phyloP scores from a whole-genome alignment of 2,888 invertebrate species.

The Apodemia mormo region DNA sequence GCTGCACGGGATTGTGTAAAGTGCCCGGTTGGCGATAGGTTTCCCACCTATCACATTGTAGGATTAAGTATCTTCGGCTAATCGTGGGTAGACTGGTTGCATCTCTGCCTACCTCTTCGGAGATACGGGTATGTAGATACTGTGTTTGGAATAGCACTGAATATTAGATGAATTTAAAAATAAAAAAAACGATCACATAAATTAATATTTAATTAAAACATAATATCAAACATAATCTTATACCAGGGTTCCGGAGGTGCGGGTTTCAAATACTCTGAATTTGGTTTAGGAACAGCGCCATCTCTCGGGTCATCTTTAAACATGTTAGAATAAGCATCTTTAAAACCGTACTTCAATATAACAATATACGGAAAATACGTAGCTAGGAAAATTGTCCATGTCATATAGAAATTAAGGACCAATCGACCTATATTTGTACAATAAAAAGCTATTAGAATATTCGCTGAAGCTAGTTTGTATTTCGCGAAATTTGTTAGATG shows the following conservation, averaged over 20 bases:
- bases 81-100: too few species aligned
- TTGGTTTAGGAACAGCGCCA: slow-evolving; percentile 24
- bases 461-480: slow-evolving; percentile 36
- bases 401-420: slow-evolving; percentile 82
- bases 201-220: not conserved
- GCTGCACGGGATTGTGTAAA: too few species aligned
- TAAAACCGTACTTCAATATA: slow-evolving; percentile 32
- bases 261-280: slow-evolving; percentile 34
- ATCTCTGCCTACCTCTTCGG: too few species aligned
- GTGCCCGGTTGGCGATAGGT: too few species aligned
- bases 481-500: slow-evolving; percentile 39
- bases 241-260: not conserved
- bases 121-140: too few species aligned
- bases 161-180: too few species aligned
- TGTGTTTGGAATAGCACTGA: too few species aligned
- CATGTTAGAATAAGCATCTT: slow-evolving; percentile 27
- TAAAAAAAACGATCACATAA: too few species aligned
- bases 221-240: not conserved
- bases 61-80: too few species aligned
- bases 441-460: slow-evolving; percentile 44
- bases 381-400: slow-evolving; percentile 74
- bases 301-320: slow-evolving; percentile 32
- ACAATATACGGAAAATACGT: slow-evolving; percentile 55
- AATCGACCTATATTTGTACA: slow-evolving; percentile 68
- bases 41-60: too few species aligned